Evolutionary conservation across 23 tunicate species (phyloP), one percentile per base, ranked within the genome.

Genomic region (Ciona savignyi): DNA sequence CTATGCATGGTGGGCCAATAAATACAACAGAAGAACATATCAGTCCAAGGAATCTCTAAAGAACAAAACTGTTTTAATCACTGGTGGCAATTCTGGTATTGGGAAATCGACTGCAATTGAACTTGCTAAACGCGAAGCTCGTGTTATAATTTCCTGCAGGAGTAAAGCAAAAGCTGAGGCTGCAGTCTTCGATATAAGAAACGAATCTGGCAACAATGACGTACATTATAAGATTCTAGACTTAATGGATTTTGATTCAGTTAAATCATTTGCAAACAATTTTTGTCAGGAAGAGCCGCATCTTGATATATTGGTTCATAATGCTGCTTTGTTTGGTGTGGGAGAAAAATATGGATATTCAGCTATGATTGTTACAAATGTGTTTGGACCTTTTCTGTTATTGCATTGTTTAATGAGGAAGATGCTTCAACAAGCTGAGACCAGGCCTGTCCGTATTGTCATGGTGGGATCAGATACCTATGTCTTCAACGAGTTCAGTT

Each of bases 271-370:
- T 42, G 56, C 56, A 42, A 15, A 42, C 11, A 42, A 42, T 15
- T 42, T 42, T 42, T 42, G 56, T 42, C 9, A 42, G 15, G 56
- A 42, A 6, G 56, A 42, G 15, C 56, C 56, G 9, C 15, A 42
- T 15, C 56, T 42, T 42, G 56, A 42, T 42, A 42, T 42, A 6
- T 42, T 42, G 56, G 56, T 42, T 42, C 56, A 42, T 15, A 42
- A 42, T 15, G 56, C 56, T 42, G 56, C 56, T 42, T 9, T 42
- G 56, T 42, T 42, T 42, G 56, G 56, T 15, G 15, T 42, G 9
- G 56, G 56, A 42, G 56, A 42, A 42, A 42, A 42, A 42, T 42
- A 42, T 42, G 56, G 56, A 42, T 42, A 42, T 42, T 42, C 56
- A 6, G 56, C 56, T 15, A 42, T 42, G 56, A 15, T 42, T 42